Evolutionary conservation across 2,888 invertebrate genomes (phyloP), one percentile per base, ranked within the genome.

Genomic region (Diploptera punctata): DNA sequence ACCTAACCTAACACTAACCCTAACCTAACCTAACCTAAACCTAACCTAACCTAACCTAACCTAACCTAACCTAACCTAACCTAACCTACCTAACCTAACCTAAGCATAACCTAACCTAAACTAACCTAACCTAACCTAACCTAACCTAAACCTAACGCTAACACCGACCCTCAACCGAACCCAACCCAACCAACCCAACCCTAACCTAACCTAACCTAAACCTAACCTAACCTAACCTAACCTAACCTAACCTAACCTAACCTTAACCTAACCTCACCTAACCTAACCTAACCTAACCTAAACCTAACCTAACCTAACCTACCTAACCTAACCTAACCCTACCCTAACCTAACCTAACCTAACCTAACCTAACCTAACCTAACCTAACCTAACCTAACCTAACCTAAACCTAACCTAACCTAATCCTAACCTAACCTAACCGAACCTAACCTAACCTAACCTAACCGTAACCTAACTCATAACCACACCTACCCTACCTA

Each of bases 1-100:
- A 73, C 75, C 76, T 74, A 78, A 78, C 76, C 77, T 75, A 78
- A 77, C 76, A 76, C 76, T 76, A 73, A 76, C 76, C 75, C 75
- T 75, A 74, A 76, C 73, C 74, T 68, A 72, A 74, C 75, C 75
- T 72, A 75, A 75, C 75, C 75, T 72, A 73, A n/a, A 71, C 75
- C 76, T 74, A 76, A 76, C 76, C 76, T 71, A 74, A 76, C 76
- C 74, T 76, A 77, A 74, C 76, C 76, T 75, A 77, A 75, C 75
- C 76, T 71, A 76, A 75, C 76, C 76, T 74, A 76, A 75, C 76
- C 76, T 73, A 76, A 76, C 75, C 75, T 75, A 76, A 75, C 76
- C 75, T 75, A 38, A 67, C 18, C 67, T 44, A 75, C 76, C 75
- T 75, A 38, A 67, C 18, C 67, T 44, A 44, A 67, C 21, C 67